Base-by-base conservation (phyloP, 2,888 invertebrate genomes). In the Balanococcus diminutus region DNA sequence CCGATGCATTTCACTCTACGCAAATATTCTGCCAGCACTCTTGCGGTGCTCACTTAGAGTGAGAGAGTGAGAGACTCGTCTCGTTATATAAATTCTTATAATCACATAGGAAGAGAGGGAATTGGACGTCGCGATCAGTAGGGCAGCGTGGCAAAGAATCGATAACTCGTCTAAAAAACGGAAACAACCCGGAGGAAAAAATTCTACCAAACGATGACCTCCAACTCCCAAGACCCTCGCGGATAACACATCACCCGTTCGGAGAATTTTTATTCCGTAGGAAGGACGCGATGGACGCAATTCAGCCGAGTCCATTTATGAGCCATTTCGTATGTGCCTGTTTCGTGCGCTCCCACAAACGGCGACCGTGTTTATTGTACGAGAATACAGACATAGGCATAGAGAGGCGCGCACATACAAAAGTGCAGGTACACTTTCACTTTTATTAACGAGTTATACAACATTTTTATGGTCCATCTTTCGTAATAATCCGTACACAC, bases 391-490 rank as follows among this genome's bases (percentile, higher is more conserved):
- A 19, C 51, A 3, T 5, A 9, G 51, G 19, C 51, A 19, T 8
- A 51, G 19, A 9, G 19, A 51, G 19, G 36, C 36, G 8, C n/a
- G 36, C 36, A 51, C 4, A 51, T 42, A 42, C 8, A 9, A 67
- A 67, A 67, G 11, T 67, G 14, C 28, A 67, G 61, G 81, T 39
- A 56, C n/a, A 83, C 83, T 83, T 83, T 83, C 83, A 83, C 83
- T 83, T 83, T 83, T 83, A 83, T 83, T 83, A 83, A 83, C 83
- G 36, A 22, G 83, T 83, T 83, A 83, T 83, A 83, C 83, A 83
- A 83, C 83, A 83, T 83, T 83, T 83, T 83, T 56, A 83, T 61
- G 83, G 83, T 83, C 83, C 83, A 83, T 83, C 83, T 83, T 83
- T 83, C 83, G 83, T 83, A 83, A 83, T 83, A 83, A 83, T 56